Percentiles rank a stretch among this genome's conserved stretches.
phyloP scores from a whole-genome alignment of 1,140 invertebrate genomes.

The Drosophila lini region DNA sequence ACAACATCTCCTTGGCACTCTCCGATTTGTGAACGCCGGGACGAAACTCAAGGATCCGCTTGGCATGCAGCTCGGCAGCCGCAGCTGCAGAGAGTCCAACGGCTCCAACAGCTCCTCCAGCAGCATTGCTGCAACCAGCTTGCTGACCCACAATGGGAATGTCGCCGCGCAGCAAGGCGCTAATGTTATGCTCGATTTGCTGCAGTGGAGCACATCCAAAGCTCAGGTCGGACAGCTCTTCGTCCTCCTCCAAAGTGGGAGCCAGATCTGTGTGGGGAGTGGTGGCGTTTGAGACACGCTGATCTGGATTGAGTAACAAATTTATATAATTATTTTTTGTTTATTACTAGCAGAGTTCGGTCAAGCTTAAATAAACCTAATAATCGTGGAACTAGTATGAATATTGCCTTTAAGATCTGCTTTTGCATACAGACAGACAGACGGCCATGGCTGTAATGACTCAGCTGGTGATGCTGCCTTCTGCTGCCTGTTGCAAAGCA shows the following conservation, averaged over 20 bases:
- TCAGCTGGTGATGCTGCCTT: no score
- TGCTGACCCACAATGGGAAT: conserved; percentile 82
- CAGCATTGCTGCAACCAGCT: conserved; percentile 9
- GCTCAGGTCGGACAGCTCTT: conserved; percentile 85
- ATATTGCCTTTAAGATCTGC: no score
- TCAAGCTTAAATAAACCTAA: no score
- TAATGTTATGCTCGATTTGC: conserved; percentile 88
- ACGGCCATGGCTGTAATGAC: no score
- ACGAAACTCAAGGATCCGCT: conserved; percentile 80
- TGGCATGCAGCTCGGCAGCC: conserved; percentile 65
- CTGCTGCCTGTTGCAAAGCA: no score
- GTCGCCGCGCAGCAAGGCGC: conserved; percentile 86
- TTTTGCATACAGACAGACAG: no score
- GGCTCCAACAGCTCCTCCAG: conserved; percentile 11
- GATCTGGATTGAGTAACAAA: conserved; percentile 29
- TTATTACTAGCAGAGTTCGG: no score
- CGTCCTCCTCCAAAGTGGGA: conserved; percentile 88
- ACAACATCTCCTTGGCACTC: conserved; percentile 88
- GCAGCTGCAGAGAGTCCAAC: conserved; percentile 40
- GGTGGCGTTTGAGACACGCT: conserved; percentile 67
- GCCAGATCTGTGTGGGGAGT: conserved; percentile 85
- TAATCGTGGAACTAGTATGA: no score
- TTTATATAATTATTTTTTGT: no score
- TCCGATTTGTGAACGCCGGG: conserved; percentile 88
- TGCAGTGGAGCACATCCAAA: conserved; percentile 84